Conservation (phyloP, 2,113 vertebrate genomes). For the Oreochromis aureus region DNA sequence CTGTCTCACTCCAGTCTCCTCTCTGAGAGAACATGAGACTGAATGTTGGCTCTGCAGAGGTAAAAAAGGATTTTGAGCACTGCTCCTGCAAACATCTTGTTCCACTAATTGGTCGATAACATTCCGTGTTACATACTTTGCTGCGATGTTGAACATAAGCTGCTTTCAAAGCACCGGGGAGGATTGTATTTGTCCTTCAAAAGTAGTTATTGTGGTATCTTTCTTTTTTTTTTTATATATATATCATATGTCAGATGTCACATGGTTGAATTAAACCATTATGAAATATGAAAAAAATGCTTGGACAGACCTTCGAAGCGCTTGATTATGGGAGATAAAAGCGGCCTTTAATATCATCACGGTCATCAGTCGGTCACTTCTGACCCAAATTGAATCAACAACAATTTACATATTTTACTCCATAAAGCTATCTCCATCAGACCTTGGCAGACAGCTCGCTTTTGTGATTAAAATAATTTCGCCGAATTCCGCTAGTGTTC, state of each 20-base stretch:
- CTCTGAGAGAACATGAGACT: conserved; percentile 10
- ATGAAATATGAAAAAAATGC: not conserved
- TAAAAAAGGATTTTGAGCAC: conserved; percentile 26
- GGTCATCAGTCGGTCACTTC: not conserved
- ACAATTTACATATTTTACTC: not conserved
- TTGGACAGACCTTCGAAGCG: not conserved
- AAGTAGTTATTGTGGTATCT: not conserved
- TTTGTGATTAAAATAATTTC: not conserved
- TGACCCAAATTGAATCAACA: not conserved
- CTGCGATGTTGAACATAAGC: not conserved
- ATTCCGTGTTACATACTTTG: not conserved
- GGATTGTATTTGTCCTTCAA: not conserved
- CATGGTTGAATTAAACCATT: not conserved
- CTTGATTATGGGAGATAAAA: not conserved
- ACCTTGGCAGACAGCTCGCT: not conserved
- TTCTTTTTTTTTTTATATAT: not conserved
- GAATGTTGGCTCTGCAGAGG: conserved; percentile 25
- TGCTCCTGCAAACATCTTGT: conserved; percentile 6
- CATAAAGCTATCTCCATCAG: not conserved
- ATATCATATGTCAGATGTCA: not conserved
- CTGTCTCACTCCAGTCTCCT: not conserved
- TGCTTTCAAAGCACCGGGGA: not conserved
- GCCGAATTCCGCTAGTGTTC: not conserved
- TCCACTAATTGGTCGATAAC: conserved; percentile 35
- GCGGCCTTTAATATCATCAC: not conserved